These are phyloP conservation scores for Stichopus horrens DNA, from an alignment of 53 echinoderm and acorn worm genomes.

Conservation along the genomic window DNA sequence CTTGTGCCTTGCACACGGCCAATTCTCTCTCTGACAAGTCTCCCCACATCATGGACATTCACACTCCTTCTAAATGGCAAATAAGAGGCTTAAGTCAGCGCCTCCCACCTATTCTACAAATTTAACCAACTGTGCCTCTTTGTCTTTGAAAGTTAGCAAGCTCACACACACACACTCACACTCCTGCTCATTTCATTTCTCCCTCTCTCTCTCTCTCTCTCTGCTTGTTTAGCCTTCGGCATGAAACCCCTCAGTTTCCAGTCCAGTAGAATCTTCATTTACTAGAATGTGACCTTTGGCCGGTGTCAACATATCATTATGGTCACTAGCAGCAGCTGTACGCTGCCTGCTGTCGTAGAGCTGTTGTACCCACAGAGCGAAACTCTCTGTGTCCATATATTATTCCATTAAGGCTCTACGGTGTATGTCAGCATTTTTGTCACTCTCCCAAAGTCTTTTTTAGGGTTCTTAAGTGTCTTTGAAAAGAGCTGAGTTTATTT, in stretches of 20 bases:
- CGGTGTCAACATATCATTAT: conserved; percentile 11
- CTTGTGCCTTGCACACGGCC: neutral
- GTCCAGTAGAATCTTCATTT: neutral
- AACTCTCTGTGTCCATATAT: neutral
- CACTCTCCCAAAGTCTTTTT: neutral
- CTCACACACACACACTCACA: neutral
- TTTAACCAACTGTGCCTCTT: conserved; percentile 39
- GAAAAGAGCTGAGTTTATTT: neutral
- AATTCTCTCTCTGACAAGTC: neutral
- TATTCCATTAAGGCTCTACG: neutral
- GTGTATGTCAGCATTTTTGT: neutral
- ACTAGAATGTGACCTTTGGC: conserved; percentile 30
- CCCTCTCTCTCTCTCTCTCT: neutral
- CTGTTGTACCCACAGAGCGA: neutral
- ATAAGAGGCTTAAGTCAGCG: neutral
- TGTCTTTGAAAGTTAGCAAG: conserved; percentile 1
- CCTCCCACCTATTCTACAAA: conserved; percentile 27
- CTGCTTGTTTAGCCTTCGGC: neutral
- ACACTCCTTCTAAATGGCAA: neutral
- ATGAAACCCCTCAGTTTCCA: conserved; percentile 16
- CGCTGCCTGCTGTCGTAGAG: neutral
- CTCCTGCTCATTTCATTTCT: neutral
- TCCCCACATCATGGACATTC: neutral
- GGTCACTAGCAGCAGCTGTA: neutral
- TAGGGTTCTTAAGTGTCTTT: neutral